Percentiles rank a stretch among this genome's conserved stretches.
phyloP scores from a whole-genome alignment of 2,888 invertebrate genomes.

The Thecophora atra region DNA sequence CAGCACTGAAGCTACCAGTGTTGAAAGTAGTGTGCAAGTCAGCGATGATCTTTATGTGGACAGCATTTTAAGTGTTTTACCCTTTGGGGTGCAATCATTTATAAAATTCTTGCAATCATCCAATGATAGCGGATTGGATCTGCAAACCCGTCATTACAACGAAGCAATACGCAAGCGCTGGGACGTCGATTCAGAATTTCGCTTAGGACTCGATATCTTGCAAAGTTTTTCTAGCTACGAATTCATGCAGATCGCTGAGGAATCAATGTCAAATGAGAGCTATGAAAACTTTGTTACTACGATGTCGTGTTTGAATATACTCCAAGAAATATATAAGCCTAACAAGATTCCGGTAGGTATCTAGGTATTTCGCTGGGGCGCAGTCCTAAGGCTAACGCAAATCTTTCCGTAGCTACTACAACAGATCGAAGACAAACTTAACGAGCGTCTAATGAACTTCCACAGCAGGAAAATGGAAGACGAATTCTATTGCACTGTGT shows the following conservation, averaged over 20 bases:
- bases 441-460: conserved; percentile 53
- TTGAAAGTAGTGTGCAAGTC: conserved; percentile 48
- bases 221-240: conserved; percentile 44
- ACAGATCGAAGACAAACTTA: conserved; percentile 55
- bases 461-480: conserved; percentile 56
- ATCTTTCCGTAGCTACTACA: conserved; percentile 47
- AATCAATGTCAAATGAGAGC: conserved; percentile 41
- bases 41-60: conserved; percentile 50
- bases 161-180: conserved; percentile 50
- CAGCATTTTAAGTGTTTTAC: conserved; percentile 46
- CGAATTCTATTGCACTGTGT: conserved; percentile 60
- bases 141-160: conserved; percentile 37
- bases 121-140: neutral
- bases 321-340: conserved; percentile 54
- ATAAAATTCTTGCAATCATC: conserved; percentile 48
- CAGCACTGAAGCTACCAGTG: conserved; percentile 37
- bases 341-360: conserved; percentile 50
- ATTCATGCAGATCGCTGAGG: neutral
- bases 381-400: neutral
- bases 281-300: conserved; percentile 57
- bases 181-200: conserved; percentile 53
- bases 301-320: conserved; percentile 52
- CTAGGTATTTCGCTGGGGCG: neutral
- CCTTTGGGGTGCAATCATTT: conserved; percentile 48
- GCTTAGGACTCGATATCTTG: conserved; percentile 53